A percentile compares a stretch with the other conserved stretches of the same genome.
Evolutionary conservation across 2,113 vertebrate species (phyloP).

Genomic region (Misgurnus mizolepis): DNA sequence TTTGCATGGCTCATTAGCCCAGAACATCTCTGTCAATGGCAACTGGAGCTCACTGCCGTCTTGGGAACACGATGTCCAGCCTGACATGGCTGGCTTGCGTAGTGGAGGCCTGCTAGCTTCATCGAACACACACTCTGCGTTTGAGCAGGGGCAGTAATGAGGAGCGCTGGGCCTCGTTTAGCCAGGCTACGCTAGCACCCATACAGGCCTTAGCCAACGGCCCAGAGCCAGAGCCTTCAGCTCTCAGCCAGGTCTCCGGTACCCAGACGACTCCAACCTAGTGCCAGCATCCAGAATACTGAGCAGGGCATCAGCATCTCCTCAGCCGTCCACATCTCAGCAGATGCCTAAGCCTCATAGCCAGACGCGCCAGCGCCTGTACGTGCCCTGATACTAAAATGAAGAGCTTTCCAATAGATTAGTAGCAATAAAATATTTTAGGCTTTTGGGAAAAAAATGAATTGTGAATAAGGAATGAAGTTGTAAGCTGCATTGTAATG

Average conservation of each 20-base stretch:
- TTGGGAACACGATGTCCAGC: constrained; percentile 25
- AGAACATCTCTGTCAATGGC: constrained; percentile 40
- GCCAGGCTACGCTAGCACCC: constrained; percentile 4
- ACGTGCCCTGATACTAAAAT: constrained; percentile 1
- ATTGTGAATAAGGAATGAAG: background rate
- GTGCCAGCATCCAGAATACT: constrained; percentile 40
- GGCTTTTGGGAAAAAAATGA: background rate
- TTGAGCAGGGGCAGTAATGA: constrained; percentile 50
- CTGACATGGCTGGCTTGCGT: constrained; percentile 25
- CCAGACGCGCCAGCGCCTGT: background rate
- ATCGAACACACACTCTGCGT: background rate
- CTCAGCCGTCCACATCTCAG: constrained; percentile 11
- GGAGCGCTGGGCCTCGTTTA: constrained; percentile 51
- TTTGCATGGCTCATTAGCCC: constrained; percentile 51
- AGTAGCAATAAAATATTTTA: background rate
- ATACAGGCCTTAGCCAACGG: constrained; percentile 36
- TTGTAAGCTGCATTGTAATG: background rate
- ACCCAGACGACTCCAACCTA: constrained; percentile 29
- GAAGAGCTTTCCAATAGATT: background rate
- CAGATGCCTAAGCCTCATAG: background rate
- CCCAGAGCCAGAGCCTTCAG: constrained; percentile 34
- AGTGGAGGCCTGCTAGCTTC: background rate
- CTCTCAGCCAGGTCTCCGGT: constrained; percentile 37
- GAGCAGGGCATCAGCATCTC: constrained; percentile 33
- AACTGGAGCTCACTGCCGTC: constrained; percentile 25